phyloP scores from a whole-genome alignment of 2,797 vertebrate species.

The Malacoraja senta region DNA sequence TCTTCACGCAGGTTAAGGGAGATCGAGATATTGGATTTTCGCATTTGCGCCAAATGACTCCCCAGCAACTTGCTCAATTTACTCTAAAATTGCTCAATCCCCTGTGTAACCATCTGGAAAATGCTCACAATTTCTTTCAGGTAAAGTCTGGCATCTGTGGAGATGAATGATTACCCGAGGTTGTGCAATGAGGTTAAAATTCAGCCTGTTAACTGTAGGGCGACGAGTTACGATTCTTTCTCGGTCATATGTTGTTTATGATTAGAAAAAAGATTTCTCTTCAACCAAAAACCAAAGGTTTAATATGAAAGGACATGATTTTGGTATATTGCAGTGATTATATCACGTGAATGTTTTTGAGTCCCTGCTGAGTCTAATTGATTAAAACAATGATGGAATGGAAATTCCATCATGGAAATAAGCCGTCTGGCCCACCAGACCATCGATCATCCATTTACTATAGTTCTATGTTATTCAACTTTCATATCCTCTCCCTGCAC shows the following conservation, averaged over 20 bases:
- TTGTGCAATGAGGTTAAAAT: neutral
- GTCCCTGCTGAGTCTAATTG: neutral
- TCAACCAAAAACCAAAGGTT: neutral
- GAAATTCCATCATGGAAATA: too few species aligned
- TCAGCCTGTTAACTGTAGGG: neutral
- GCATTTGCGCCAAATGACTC: constrained; percentile 74
- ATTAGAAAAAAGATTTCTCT: neutral
- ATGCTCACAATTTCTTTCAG: constrained; percentile 93
- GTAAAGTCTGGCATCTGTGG: constrained; percentile 48
- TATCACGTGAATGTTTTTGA: neutral
- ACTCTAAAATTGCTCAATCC: constrained; percentile 71
- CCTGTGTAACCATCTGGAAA: constrained; percentile 86
- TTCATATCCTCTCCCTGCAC: too few species aligned
- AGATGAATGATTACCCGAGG: neutral
- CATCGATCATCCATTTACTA: too few species aligned
- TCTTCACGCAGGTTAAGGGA: constrained; percentile 62
- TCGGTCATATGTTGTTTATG: neutral
- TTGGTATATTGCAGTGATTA: neutral
- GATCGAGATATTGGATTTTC: constrained; percentile 76
- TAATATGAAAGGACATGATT: neutral
- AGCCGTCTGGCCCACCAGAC: too few species aligned
- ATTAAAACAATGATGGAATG: too few species aligned
- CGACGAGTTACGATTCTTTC: neutral
- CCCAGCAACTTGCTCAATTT: constrained; percentile 64
- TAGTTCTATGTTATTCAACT: too few species aligned